phyloP scores from a whole-genome alignment of 2,888 invertebrate genomes.

The Chloroclystis v-ata region DNA sequence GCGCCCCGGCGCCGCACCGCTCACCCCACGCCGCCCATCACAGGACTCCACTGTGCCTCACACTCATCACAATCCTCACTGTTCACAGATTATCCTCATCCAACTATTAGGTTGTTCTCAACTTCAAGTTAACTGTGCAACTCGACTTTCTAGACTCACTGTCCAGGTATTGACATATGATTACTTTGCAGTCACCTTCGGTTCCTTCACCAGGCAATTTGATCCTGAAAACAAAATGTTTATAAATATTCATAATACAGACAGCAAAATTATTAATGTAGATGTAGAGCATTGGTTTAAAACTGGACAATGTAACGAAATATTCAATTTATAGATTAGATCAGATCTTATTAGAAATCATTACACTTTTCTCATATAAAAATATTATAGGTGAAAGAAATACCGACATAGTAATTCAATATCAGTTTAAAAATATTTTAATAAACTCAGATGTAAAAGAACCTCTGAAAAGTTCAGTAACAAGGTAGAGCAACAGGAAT shows the following conservation, averaged over 20 bases:
- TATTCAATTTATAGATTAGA: background rate
- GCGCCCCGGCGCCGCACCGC: constrained; percentile 75
- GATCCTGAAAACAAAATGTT: constrained; percentile 14
- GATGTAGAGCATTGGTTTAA: no score
- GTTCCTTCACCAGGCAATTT: background rate
- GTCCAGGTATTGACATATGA: constrained; percentile 26
- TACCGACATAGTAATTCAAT: no score
- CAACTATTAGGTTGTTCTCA: constrained; percentile 28
- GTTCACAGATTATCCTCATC: constrained; percentile 43
- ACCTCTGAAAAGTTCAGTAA: constrained; percentile 28
- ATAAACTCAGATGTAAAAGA: constrained; percentile 14
- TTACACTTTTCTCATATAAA: no score
- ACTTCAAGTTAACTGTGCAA: constrained; percentile 7
- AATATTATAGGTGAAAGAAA: no score
- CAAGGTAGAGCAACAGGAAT: constrained; percentile 37
- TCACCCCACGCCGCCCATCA: constrained; percentile 77
- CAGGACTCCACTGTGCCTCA: constrained; percentile 55
- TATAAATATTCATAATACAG: background rate
- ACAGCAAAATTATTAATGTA: no score
- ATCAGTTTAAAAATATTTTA: background rate
- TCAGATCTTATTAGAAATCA: no score
- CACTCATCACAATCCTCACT: constrained; percentile 50
- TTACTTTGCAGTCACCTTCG: constrained; percentile 6
- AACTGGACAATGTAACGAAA: no score
- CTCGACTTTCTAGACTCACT: constrained; percentile 24